Base-by-base conservation (phyloP, 2,888 invertebrate genomes). In the Conomelus anceps region DNA sequence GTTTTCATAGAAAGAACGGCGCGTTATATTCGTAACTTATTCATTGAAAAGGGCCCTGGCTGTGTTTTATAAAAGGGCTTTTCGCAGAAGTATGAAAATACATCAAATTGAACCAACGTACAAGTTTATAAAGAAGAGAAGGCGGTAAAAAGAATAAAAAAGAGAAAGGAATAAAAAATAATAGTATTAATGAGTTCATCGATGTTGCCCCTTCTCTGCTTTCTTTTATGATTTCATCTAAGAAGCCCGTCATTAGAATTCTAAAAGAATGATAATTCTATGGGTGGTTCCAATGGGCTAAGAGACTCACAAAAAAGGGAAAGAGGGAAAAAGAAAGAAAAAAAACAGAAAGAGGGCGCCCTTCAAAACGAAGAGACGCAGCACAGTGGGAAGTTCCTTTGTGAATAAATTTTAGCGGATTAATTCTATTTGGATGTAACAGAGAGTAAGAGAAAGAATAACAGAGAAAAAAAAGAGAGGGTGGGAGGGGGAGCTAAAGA, bases 341-440 rank as follows among this genome's bases (percentile, higher is more conserved):
- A 85, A 85, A 85, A 20, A 85, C 22, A 24, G 22, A 85, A 85
- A 85, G 22, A 11, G 22, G 24, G 22, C 23, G 85, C 23, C 23
- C 23, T 23, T 23, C 23, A 85, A 85, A 24, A 85, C 13, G 23
- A 17, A 86, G 13, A 23, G 23, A 6, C 20, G 23, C n/a, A 86
- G 20, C 20, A 86, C 11, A 24, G 86, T 26, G 86, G 24, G 22
- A 85, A 85, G 23, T 26, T 29, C 24, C 86, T 86, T 86, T 86
- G 86, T 86, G 86, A 86, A 86, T 86, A 86, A 86, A 86, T 86
- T 86, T 86, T 86, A 22, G 24, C 23, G 86, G 29, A 86, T 86
- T 86, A 86, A 86, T 86, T 86, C 29, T 85, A 41, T 88, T 89
- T 88, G 91, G 90, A 89, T 88, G 90, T 89, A 84, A 89, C 85